Evolutionary conservation across 1,140 invertebrate genomes (phyloP).

Genomic region (Drosophila lacertosa): DNA sequence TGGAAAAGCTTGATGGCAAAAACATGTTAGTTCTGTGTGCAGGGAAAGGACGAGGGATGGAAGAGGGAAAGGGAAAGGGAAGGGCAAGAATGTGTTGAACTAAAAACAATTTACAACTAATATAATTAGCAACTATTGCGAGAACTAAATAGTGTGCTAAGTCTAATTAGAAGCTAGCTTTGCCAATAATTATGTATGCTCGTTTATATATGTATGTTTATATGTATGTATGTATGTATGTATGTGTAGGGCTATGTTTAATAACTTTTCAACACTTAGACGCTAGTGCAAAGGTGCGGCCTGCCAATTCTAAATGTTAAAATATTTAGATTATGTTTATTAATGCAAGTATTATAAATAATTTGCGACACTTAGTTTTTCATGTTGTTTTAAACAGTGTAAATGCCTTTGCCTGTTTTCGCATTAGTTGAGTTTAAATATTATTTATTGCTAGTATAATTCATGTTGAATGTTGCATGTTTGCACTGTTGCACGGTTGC

Average conservation of each 20-base stretch:
- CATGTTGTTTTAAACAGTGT: conserved; percentile 17
- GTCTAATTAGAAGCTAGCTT: conserved; percentile 68
- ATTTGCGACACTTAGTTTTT: conserved; percentile 27
- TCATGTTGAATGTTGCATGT: conserved; percentile 19
- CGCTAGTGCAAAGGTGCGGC: conserved; percentile 73
- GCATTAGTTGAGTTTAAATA: conserved; percentile 13
- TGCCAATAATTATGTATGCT: conserved; percentile 53
- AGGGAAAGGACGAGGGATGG: not conserved
- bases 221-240: conserved; percentile 39
- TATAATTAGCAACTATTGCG: conserved; percentile 76
- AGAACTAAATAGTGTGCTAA: conserved; percentile 75
- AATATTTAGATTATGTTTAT: conserved; percentile 40
- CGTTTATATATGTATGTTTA: conserved; percentile 30
- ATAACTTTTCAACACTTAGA: conserved; percentile 80
- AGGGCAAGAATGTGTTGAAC: conserved; percentile 34
- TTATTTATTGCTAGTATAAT: conserved; percentile 15
- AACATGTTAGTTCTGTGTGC: not conserved
- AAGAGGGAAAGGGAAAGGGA: not conserved
- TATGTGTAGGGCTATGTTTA: conserved; percentile 44
- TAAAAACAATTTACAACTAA: conserved; percentile 72
- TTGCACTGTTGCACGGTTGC: not conserved
- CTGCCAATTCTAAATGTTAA: conserved; percentile 62
- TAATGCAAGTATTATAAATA: conserved; percentile 23
- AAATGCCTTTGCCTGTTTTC: conserved; percentile 28
- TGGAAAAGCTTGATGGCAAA: conserved; percentile 64